Percentiles rank a stretch among this genome's conserved stretches.
phyloP scores from a whole-genome alignment of 2,113 vertebrate species.

The Festucalex cinctus region DNA sequence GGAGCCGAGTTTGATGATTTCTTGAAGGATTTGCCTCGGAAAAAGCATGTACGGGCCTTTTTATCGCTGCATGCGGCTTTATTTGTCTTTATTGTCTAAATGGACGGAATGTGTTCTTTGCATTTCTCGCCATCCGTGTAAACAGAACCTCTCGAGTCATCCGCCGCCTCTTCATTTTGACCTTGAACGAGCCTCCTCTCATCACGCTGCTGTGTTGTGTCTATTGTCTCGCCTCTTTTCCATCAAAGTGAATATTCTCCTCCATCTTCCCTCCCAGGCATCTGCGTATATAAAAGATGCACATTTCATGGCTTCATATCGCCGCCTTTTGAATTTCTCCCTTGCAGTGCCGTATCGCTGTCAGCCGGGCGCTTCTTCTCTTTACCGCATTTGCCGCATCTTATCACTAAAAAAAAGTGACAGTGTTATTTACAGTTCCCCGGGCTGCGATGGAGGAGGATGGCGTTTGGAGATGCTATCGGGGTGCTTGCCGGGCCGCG shows the following conservation, averaged over 20 bases:
- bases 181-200: constrained; percentile 53
- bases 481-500: constrained; percentile 8
- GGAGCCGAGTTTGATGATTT: too few relatives aligned
- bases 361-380: constrained; percentile 24
- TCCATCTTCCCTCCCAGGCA: constrained; percentile 20
- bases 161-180: constrained; percentile 39
- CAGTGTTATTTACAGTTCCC: constrained; percentile 64
- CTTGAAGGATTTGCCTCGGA: not conserved
- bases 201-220: constrained; percentile 33
- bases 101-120: constrained; percentile 38
- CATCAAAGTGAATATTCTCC: constrained; percentile 9
- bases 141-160: constrained; percentile 36
- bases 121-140: constrained; percentile 23
- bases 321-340: constrained; percentile 34
- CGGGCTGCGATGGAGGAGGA: constrained; percentile 46
- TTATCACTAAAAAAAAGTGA: constrained; percentile 59
- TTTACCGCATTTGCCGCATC: constrained; percentile 52
- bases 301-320: constrained; percentile 46
- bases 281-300: constrained; percentile 39
- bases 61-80: not conserved
- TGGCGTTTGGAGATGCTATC: constrained; percentile 52
- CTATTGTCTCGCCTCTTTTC: constrained; percentile 18
- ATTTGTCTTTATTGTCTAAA: not conserved
- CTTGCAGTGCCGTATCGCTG: constrained; percentile 3
- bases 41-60: not conserved